These are phyloP conservation scores for Himalopsyche tibetana DNA, from an alignment of 2,888 invertebrate species.

Conservation along the genomic window DNA sequence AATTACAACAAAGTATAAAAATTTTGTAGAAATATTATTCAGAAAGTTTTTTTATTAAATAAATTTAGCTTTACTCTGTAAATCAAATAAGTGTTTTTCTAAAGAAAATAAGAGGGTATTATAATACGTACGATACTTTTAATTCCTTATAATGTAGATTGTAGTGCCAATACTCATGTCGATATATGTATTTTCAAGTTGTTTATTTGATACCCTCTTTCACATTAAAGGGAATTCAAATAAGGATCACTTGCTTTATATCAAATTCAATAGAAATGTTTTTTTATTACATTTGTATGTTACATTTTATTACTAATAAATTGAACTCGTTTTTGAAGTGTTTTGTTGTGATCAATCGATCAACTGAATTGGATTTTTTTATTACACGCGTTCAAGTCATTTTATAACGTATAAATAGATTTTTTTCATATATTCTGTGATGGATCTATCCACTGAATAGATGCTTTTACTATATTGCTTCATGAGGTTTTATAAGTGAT, in stretches of 20 bases:
- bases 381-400: constrained; percentile 13
- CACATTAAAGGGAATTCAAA: constrained; percentile 1
- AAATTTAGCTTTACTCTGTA: too few species aligned
- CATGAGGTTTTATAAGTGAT: neutral
- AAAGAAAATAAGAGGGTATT: too few species aligned
- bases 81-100: too few species aligned
- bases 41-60: too few species aligned
- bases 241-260: constrained; percentile 1
- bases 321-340: constrained; percentile 34
- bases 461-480: constrained; percentile 2
- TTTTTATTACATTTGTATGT: constrained; percentile 14
- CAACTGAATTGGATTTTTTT: constrained; percentile 28
- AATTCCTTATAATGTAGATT: too few species aligned
- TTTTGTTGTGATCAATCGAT: constrained; percentile 38
- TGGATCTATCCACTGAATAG: constrained; percentile 34
- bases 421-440: constrained; percentile 34
- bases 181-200: neutral
- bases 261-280: constrained; percentile 31
- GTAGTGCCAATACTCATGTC: too few species aligned
- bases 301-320: constrained; percentile 34
- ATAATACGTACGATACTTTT: too few species aligned
- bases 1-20: too few species aligned
- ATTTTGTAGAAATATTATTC: too few species aligned
- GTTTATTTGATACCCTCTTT: neutral
- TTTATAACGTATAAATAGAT: constrained; percentile 42